These are phyloP conservation scores for Lepidurus apus DNA, from an alignment of 1,140 invertebrate species.

Conservation along the genomic window DNA sequence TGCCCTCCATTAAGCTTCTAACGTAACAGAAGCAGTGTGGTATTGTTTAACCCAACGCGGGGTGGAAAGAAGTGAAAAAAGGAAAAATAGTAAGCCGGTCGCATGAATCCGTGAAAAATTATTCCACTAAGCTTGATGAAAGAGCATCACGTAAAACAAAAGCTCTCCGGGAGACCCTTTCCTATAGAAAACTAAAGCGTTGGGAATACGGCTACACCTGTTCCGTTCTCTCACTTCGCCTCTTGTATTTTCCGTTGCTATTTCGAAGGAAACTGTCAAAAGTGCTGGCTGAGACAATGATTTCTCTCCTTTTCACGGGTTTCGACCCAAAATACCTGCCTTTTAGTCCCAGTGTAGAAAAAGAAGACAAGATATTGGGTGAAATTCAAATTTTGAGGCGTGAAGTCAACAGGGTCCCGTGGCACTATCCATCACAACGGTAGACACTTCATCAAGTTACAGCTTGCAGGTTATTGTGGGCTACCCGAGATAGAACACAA, in stretches of 20 bases:
- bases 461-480: too few species aligned
- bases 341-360: too few species aligned
- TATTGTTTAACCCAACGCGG: not conserved
- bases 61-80: not conserved
- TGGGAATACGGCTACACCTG: not conserved
- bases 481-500: too few species aligned
- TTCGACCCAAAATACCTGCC: too few species aligned
- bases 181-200: not conserved
- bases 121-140: not conserved
- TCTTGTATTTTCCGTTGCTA: not conserved
- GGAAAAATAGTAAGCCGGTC: not conserved
- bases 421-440: too few species aligned
- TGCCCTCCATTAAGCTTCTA: not conserved
- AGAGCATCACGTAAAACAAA: conserved; percentile 3
- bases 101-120: conserved; percentile 10
- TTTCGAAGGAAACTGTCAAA: too few species aligned
- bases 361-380: too few species aligned
- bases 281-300: too few species aligned
- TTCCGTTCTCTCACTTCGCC: not conserved
- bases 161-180: not conserved
- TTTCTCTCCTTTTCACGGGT: too few species aligned
- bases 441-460: too few species aligned
- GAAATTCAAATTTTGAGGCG: too few species aligned
- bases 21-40: not conserved
- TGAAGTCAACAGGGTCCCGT: too few species aligned